phyloP scores from a whole-genome alignment of 2,113 vertebrate genomes.

The Manacus vitellinus region DNA sequence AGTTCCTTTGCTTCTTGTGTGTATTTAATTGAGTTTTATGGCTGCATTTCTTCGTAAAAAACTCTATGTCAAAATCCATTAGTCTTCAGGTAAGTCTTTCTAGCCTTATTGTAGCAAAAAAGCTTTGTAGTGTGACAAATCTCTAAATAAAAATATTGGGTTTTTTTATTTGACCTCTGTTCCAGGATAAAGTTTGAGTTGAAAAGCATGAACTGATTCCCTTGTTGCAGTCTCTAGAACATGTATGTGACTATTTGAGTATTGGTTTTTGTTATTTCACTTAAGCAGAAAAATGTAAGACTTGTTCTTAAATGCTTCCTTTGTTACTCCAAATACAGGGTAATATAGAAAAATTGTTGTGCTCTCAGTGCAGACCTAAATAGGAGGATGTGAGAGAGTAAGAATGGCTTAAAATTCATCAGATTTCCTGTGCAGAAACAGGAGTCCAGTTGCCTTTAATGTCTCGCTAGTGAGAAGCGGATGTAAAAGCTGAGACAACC shows the following conservation, averaged over 20 bases:
- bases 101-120: not conserved
- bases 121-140: not conserved
- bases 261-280: not conserved
- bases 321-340: not conserved
- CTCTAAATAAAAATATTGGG: not conserved
- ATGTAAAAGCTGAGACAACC: not conserved
- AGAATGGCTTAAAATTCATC: slow-evolving; percentile 9
- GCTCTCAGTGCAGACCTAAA: not conserved
- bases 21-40: not conserved
- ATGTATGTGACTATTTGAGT: not conserved
- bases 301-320: not conserved
- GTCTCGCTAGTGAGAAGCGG: not conserved
- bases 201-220: not conserved
- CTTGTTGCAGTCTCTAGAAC: not conserved
- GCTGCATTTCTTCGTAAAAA: not conserved
- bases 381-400: slow-evolving; percentile 26
- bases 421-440: slow-evolving; percentile 21
- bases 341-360: not conserved
- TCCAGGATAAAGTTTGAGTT: not conserved
- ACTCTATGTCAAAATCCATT: not conserved
- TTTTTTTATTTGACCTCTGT: not conserved
- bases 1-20: not conserved
- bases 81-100: not conserved
- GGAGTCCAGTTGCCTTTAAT: not conserved
- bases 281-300: not conserved